Percentiles rank a stretch among this genome's conserved stretches.
These are phyloP conservation scores for Astyanax mexicanus DNA, from an alignment of 2,797 vertebrate genomes.

Conservation along the genomic window DNA sequence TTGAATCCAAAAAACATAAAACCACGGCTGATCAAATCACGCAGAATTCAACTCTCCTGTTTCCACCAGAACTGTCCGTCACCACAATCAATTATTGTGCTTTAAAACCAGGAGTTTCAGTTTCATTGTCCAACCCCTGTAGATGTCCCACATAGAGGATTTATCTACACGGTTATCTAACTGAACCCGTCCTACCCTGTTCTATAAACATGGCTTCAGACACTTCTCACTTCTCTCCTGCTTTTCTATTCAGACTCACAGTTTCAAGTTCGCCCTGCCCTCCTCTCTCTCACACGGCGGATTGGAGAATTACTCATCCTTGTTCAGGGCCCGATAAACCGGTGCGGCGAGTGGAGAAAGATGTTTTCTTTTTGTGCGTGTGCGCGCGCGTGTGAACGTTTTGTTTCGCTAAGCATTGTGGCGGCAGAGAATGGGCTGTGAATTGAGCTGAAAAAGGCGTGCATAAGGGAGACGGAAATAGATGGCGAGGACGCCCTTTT, in stretches of 20 bases:
- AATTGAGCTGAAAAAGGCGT: slow-evolving; percentile 52
- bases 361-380: slow-evolving; percentile 6
- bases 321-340: slow-evolving; percentile 1
- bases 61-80: no score
- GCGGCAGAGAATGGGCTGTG: slow-evolving; percentile 21
- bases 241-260: slow-evolving; percentile 27
- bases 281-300: neutral
- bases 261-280: slow-evolving; percentile 10
- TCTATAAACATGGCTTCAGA: neutral
- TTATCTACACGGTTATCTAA: no score
- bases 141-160: no score
- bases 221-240: neutral
- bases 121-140: no score
- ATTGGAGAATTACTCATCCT: slow-evolving; percentile 27
- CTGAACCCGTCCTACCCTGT: neutral
- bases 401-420: slow-evolving; percentile 45
- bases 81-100: no score
- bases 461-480: slow-evolving; percentile 51
- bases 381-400: slow-evolving; percentile 16
- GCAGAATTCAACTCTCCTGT: no score
- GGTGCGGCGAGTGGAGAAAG: slow-evolving; percentile 1
- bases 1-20: no score
- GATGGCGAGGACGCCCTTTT: slow-evolving; percentile 48
- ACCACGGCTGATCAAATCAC: no score
- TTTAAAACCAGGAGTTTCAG: no score